phyloP scores from a whole-genome alignment of 2,113 vertebrate genomes.

The Holacanthus passer region DNA sequence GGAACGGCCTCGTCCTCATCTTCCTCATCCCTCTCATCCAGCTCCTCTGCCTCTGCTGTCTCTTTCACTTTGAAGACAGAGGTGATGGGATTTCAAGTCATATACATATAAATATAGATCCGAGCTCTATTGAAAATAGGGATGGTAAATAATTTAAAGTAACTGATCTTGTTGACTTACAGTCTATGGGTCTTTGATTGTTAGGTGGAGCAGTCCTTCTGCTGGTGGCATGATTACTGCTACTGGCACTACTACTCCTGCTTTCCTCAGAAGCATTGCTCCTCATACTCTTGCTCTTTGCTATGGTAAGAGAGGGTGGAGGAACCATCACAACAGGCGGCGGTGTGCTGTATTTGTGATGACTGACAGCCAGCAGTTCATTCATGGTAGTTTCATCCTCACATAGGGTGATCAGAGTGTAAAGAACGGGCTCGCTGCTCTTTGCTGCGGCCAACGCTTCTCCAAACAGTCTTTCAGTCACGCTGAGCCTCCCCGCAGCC shows the following conservation, averaged over 20 bases:
- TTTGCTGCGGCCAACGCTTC: conserved; percentile 89
- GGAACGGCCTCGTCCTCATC: conserved; percentile 83
- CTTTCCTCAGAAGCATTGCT: conserved; percentile 54
- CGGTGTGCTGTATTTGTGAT: conserved; percentile 92
- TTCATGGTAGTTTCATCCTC: conserved; percentile 90
- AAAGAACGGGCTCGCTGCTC: conserved; percentile 89
- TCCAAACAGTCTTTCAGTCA: conserved; percentile 91
- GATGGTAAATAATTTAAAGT: neutral
- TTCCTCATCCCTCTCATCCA: conserved; percentile 86
- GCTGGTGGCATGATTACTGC: conserved; percentile 71
- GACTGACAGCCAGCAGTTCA: conserved; percentile 84
- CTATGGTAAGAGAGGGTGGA: conserved; percentile 49
- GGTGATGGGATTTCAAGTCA: neutral
- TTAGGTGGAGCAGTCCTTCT: conserved; percentile 24
- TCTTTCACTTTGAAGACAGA: conserved; percentile 54
- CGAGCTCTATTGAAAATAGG: neutral
- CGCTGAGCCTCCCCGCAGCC: conserved; percentile 88
- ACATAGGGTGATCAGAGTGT: conserved; percentile 90
- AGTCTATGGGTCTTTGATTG: conserved; percentile 47
- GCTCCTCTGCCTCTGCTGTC: conserved; percentile 60
- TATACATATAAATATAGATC: neutral
- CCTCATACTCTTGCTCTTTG: conserved; percentile 69
- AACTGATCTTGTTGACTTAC: conserved; percentile 54
- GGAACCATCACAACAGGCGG: conserved; percentile 77
- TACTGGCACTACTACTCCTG: conserved; percentile 75